phyloP scores from a whole-genome alignment of 2,888 invertebrate genomes.

The Platycheirus rosarum region DNA sequence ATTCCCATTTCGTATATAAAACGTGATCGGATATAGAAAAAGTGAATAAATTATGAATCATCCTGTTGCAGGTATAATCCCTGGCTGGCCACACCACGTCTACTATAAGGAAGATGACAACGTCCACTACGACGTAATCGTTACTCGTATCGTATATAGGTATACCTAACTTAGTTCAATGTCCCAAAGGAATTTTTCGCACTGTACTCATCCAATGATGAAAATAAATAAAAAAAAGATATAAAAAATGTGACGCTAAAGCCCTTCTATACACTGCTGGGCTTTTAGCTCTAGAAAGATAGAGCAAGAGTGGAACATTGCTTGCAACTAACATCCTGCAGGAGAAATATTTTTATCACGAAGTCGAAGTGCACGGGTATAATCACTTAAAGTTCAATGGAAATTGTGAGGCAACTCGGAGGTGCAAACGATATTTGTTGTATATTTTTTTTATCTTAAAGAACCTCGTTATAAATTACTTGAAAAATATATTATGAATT shows the following conservation, averaged over 20 bases:
- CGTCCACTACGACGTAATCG: not conserved
- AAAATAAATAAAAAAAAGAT: constrained; percentile 48
- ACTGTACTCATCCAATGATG: constrained; percentile 38
- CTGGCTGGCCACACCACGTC: constrained; percentile 58
- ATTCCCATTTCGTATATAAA: constrained; percentile 73
- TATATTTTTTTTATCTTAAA: too few relatives aligned
- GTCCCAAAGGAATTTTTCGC: constrained; percentile 60
- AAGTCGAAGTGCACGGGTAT: constrained; percentile 21
- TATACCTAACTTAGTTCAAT: constrained; percentile 15
- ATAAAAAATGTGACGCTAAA: constrained; percentile 23
- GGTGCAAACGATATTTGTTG: too few relatives aligned
- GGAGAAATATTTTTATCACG: constrained; percentile 30
- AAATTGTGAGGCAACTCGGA: constrained; percentile 30
- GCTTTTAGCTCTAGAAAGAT: constrained; percentile 6
- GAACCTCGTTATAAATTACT: constrained; percentile 32
- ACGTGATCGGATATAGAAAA: constrained; percentile 71
- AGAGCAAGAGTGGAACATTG: constrained; percentile 29
- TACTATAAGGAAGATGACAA: too few relatives aligned
- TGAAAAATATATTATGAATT: constrained; percentile 14
- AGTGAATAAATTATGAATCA: constrained; percentile 69
- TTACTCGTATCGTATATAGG: not conserved
- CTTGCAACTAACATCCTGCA: constrained; percentile 19
- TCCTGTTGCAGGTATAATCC: constrained; percentile 69
- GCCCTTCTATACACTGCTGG: not conserved
- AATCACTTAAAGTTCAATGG: constrained; percentile 32